A percentile compares a stretch with the other conserved stretches of the same genome.
phyloP scores from a whole-genome alignment of 2,797 vertebrate genomes.

The Saguinus oedipus region DNA sequence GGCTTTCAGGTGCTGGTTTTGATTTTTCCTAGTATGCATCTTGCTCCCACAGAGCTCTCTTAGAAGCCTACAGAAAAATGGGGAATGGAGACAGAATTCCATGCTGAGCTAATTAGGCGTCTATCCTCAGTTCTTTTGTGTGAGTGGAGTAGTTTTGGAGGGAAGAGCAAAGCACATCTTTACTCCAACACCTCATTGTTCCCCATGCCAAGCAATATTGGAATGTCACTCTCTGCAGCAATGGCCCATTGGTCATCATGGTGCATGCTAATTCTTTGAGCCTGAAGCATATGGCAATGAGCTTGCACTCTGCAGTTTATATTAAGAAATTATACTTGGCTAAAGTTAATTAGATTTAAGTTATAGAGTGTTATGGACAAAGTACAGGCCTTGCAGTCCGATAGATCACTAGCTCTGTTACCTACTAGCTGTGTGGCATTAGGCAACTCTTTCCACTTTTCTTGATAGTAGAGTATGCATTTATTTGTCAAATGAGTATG shows the following conservation, averaged over 20 bases:
- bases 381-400: background rate
- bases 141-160: background rate
- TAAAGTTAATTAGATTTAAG: background rate
- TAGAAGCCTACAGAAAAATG: constrained; percentile 17
- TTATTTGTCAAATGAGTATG: background rate
- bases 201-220: no score
- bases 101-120: background rate
- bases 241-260: background rate
- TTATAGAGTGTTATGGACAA: background rate
- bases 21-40: constrained; percentile 42
- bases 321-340: background rate
- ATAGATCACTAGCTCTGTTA: background rate
- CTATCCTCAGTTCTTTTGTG: constrained; percentile 1
- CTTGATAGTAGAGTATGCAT: background rate
- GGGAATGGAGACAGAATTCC: background rate
- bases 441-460: background rate
- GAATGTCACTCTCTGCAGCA: background rate
- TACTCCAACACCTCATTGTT: background rate
- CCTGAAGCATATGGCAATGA: background rate
- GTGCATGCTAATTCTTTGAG: background rate
- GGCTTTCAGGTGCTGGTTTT: constrained; percentile 19
- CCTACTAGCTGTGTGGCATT: background rate
- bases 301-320: background rate
- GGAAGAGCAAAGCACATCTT: background rate
- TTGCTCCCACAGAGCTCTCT: background rate